Conservation (phyloP, 2,113 vertebrate genomes). For the Pangasianodon hypophthalmus region DNA sequence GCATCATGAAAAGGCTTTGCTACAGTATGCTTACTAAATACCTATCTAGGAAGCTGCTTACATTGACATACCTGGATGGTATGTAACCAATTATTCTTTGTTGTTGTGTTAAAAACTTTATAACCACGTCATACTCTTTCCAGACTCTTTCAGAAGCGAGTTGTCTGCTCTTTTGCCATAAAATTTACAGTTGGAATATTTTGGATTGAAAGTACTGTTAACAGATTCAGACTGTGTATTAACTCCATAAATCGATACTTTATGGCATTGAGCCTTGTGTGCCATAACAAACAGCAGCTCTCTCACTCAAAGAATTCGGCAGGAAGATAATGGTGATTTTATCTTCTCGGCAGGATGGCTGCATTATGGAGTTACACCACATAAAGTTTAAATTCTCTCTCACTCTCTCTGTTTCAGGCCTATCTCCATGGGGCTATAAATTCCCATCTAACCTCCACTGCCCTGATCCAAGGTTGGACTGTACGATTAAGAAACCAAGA, state of each 20-base stretch:
- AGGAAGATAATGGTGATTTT: background rate
- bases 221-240: background rate
- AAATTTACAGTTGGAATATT: background rate
- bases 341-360: background rate
- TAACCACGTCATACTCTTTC: background rate
- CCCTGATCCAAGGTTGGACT: conserved; percentile 1
- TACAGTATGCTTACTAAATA: background rate
- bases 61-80: background rate
- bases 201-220: background rate
- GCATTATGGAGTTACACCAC: background rate
- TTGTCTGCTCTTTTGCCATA: background rate
- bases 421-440: background rate
- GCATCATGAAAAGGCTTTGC: background rate
- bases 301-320: background rate
- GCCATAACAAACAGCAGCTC: background rate
- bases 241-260: background rate
- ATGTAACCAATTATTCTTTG: background rate
- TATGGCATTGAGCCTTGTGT: background rate
- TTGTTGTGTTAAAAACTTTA: background rate
- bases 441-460: background rate
- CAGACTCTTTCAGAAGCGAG: background rate
- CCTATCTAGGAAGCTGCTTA: background rate
- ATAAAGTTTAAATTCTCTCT: conserved; percentile 10
- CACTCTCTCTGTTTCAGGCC: background rate
- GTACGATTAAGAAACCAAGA: background rate